Percentiles rank a stretch among this genome's conserved stretches.
These are phyloP conservation scores for Euplagia quadripunctaria DNA, from an alignment of 2,888 invertebrate species.

Conservation along the genomic window DNA sequence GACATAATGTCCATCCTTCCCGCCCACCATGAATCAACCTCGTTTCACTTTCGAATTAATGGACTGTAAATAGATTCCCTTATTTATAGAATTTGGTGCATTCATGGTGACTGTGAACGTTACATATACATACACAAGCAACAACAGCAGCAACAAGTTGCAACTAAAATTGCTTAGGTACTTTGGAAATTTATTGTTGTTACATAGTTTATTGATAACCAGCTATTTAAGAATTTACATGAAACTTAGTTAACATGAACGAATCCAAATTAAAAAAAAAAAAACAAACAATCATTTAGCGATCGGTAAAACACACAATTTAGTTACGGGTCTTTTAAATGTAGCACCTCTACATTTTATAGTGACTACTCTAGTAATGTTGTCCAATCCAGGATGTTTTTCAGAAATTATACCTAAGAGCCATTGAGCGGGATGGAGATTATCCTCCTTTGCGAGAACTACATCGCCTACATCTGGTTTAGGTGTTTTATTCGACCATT, in stretches of 20 bases:
- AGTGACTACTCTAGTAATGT: slow-evolving; percentile 5
- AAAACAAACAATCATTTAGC: neutral
- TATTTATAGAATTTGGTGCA: no score
- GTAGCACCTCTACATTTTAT: neutral
- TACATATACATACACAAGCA: no score
- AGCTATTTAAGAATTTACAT: neutral
- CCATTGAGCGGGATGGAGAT: slow-evolving; percentile 13
- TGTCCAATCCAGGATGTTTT: slow-evolving; percentile 17
- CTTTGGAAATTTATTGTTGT: no score
- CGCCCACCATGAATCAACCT: no score
- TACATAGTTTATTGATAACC: neutral
- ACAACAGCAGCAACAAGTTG: no score
- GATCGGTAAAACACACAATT: neutral
- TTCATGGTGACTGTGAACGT: no score
- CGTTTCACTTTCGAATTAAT: no score
- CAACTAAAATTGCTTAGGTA: no score
- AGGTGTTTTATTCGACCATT: neutral
- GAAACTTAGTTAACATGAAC: neutral
- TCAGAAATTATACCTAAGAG: slow-evolving; percentile 6
- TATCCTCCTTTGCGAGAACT: slow-evolving; percentile 20
- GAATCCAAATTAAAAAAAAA: neutral
- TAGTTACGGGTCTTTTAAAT: neutral
- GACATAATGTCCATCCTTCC: no score
- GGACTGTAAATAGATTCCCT: no score
- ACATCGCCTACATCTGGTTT: slow-evolving; percentile 14